Base-by-base conservation (phyloP, 2,888 invertebrate genomes). In the Pristionchus exspectatus region DNA sequence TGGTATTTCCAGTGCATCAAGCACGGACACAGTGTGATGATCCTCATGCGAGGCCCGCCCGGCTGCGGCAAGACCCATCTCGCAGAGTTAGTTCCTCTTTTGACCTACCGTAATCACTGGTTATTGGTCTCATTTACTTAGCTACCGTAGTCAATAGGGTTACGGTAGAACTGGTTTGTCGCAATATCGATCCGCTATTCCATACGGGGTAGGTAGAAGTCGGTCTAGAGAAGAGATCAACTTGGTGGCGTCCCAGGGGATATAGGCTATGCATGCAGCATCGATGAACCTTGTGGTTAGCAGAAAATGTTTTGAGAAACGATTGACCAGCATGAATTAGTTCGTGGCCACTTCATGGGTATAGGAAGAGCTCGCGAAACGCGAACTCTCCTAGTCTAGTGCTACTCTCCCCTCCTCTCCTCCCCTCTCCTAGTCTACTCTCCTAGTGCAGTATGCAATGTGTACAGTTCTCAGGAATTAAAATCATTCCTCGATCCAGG, bases 11-110 rank as follows among this genome's bases (percentile, higher is more conserved):
- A 87, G 87, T 88, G 88, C 77, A 88, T 88, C 63, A 59, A 27
- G 50, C n/a, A 89, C n/a, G 89, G 89, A 9, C 89, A 89, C 44
- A 4, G 24, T 9, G 33, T 89, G 59, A 12, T 89, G 54, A 66
- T 89, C 63, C 83, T 89, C 27, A 81, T 89, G 89, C 33, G 89
- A 0, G 89, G 89, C n/a, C 59, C 89, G 3, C 89, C 89, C 30
- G 89, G 89, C 38, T 83, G 81, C 44, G 89, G 89, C 81, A 89
- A 89, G 66, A 44, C 81, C 63, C 33, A 38, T 27, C 63, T 89
- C 24, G 81, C 89, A 12, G 56, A 83, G 89, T 89, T n/a, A 81
- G 89, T 83, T 38, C 18, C 63, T n/a, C 38, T 24, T n/a, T 44
- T 44, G 24, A 72, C 27, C 69, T n/a, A n/a, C 69, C 16, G 21